A percentile compares a stretch with the other conserved stretches of the same genome.
Conservation (phyloP, 2,113 vertebrate species). For the Cynoglossus semilaevis region DNA sequence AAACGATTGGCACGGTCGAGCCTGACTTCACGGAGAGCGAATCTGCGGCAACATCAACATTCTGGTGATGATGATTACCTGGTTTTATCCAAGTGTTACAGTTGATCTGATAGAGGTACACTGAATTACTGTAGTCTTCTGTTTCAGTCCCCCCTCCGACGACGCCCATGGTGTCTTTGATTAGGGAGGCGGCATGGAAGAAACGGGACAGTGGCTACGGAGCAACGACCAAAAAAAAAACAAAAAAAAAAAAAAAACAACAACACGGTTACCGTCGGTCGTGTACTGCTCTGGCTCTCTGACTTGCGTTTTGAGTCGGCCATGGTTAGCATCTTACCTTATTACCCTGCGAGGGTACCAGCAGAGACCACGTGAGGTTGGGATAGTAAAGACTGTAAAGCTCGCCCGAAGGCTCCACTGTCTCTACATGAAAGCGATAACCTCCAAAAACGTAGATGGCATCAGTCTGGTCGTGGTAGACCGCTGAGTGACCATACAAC, state of each 20-base stretch:
- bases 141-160: conserved; percentile 83
- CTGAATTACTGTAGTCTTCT: conserved; percentile 85
- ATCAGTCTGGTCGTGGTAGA: conserved; percentile 88
- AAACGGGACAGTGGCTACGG: conserved; percentile 83
- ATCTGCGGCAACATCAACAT: background rate
- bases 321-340: conserved; percentile 74
- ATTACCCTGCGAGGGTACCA: conserved; percentile 86
- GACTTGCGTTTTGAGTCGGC: too few relatives aligned
- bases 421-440: conserved; percentile 88
- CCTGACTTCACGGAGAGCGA: background rate
- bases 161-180: conserved; percentile 90
- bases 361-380: conserved; percentile 88
- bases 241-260: background rate
- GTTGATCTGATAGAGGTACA: conserved; percentile 88
- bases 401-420: conserved; percentile 86
- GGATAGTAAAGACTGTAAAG: conserved; percentile 89
- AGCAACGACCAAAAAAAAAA: conserved; percentile 1
- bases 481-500: conserved; percentile 87
- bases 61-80: conserved; percentile 53
- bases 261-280: too few relatives aligned
- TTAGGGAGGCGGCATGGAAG: conserved; percentile 84
- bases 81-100: conserved; percentile 90
- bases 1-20: fast-evolving
- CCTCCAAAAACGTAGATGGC: conserved; percentile 91
- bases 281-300: too few relatives aligned